Percentiles rank a stretch among this genome's conserved stretches.
These are phyloP conservation scores for Cylindroiulus punctatus DNA, from an alignment of 2,888 invertebrate species.

Conservation along the genomic window DNA sequence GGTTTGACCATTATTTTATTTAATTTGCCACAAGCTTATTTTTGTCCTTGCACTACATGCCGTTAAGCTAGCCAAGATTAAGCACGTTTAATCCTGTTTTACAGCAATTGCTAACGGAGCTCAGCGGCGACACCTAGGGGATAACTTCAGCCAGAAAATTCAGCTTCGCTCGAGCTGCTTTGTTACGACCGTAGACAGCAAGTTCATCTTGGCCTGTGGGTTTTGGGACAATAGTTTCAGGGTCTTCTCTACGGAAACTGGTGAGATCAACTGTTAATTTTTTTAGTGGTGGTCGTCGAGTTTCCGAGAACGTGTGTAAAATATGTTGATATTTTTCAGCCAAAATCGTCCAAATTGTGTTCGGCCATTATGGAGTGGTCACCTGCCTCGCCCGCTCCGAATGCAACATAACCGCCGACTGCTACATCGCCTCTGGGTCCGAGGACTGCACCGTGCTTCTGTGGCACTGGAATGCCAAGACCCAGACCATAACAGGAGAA, in stretches of 20 bases:
- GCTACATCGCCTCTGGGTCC: slow-evolving; percentile 97
- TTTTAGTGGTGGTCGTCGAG: not conserved
- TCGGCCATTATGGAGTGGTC: slow-evolving; percentile 98
- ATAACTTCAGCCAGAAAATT: slow-evolving; percentile 97
- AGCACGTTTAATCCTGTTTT: not conserved
- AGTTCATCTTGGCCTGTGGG: slow-evolving; percentile 96
- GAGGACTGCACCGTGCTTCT: slow-evolving; percentile 97
- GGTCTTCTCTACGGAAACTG: slow-evolving; percentile 95
- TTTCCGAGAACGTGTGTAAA: not conserved
- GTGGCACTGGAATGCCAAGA: slow-evolving; percentile 99
- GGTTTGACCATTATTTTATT: slow-evolving; percentile 72
- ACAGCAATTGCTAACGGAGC: slow-evolving; percentile 67
- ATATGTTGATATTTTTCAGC: slow-evolving; percentile 71
- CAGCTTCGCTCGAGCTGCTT: slow-evolving; percentile 94
- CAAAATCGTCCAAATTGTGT: slow-evolving; percentile 97
- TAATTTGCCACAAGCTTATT: not conserved
- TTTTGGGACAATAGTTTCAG: slow-evolving; percentile 99
- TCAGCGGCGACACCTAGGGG: slow-evolving; percentile 89
- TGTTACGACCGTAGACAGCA: slow-evolving; percentile 96
- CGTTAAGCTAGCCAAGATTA: not conserved
- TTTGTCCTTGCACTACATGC: not conserved
- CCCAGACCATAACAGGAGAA: slow-evolving; percentile 96
- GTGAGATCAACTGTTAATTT: slow-evolving; percentile 70
- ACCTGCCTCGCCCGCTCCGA: slow-evolving; percentile 97
- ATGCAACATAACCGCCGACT: slow-evolving; percentile 98